Base-by-base conservation (phyloP, 1,140 invertebrate species). In the Drosophila ercepeae region DNA sequence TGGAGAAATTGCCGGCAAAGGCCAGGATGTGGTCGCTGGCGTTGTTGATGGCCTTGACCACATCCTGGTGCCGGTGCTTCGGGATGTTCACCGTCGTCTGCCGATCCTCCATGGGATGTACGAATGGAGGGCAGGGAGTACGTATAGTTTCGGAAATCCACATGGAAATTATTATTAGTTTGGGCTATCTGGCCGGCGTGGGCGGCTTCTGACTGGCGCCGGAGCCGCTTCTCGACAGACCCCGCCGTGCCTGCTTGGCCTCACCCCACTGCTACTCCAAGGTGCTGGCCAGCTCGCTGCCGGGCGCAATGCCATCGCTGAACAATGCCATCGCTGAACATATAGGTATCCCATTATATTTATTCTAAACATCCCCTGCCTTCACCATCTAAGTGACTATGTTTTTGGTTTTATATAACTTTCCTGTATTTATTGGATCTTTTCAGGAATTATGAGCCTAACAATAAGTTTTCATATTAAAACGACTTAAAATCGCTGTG, bases 221-320 rank as follows among this genome's bases (percentile, higher is more conserved):
- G 16, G 63, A 72, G 18, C 61, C 70, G 44, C 54, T 89, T 1
- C 81, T 65, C n/a, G 74, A 71, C 0, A 82, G 9, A 6, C 75
- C 75, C 4, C 89, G 59, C 19, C 89, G 52, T 5, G 89, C 74
- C 36, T 91, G 89, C 51, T 91, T 91, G 1, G 86, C 69, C 27
- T 90, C 84, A 21, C 76, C 72, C 78, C 89, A 90, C 14, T 84
- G 89, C 59, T 90, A 81, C 48, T 89, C 88, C 75, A 91, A 86
- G 51, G 89, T 88, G 89, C 97, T 96, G 55, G 96, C 96, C 68
- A 97, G 92, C 92, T 98, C 97, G 86, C 96, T 97, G 61, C 97
- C 97, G 58, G 97, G 97, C 73, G 97, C 93, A 90, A 98, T 97
- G 71, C 97, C 97, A 92, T 98, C 97, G 82, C 96, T 97, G 91